A percentile compares a stretch with the other conserved stretches of the same genome.
phyloP scores from a whole-genome alignment of 2,888 invertebrate species.

The Lithophane leautieri region DNA sequence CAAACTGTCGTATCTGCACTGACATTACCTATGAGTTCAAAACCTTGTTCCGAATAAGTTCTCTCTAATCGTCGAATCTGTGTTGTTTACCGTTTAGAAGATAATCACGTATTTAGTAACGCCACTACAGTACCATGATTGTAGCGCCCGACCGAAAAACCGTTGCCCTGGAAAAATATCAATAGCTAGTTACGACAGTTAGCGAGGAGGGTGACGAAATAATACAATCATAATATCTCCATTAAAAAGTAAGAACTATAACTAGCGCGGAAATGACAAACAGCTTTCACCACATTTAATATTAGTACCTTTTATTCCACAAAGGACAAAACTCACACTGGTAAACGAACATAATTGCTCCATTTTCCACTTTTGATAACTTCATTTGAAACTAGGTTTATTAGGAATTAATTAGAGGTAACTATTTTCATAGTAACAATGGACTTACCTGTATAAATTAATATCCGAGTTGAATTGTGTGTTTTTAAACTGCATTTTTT shows the following conservation, averaged over 20 bases:
- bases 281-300: background rate
- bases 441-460: background rate
- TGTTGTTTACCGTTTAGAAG: no score
- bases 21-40: no score
- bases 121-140: no score
- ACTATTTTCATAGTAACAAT: background rate
- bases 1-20: no score
- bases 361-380: conserved; percentile 5
- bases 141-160: no score
- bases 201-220: no score
- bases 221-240: background rate
- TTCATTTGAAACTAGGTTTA: background rate
- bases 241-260: no score
- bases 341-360: conserved; percentile 2
- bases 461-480: background rate
- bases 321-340: background rate
- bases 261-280: conserved; percentile 1
- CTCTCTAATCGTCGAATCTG: no score
- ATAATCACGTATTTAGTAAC: no score
- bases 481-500: background rate
- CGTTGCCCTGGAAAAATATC: no score
- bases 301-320: background rate
- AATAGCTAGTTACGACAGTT: no score
- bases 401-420: background rate
- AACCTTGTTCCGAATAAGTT: no score